These are phyloP conservation scores for Ophion slaviceki DNA, from an alignment of 2,888 invertebrate species.

Conservation along the genomic window DNA sequence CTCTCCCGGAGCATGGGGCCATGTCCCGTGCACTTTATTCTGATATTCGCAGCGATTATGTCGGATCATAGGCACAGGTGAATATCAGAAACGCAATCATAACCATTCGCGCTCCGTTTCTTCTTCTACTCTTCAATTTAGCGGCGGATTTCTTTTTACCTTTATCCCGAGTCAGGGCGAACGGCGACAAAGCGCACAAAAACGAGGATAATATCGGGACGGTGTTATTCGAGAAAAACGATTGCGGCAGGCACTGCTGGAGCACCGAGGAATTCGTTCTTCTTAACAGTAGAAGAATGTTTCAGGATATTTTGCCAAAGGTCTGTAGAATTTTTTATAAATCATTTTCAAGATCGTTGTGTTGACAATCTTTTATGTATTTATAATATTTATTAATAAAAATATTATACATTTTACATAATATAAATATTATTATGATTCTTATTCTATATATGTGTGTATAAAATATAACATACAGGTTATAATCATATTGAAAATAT, in stretches of 20 bases:
- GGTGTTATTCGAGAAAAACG: conserved; percentile 77
- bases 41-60: conserved; percentile 65
- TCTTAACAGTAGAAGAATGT: conserved; percentile 77
- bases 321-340: conserved; percentile 67
- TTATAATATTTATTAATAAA: not conserved
- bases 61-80: conserved; percentile 54
- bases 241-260: conserved; percentile 77
- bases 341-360: too few relatives aligned
- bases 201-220: conserved; percentile 76
- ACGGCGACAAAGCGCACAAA: conserved; percentile 64
- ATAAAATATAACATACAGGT: not conserved
- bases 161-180: conserved; percentile 59
- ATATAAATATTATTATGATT: not conserved
- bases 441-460: too few relatives aligned
- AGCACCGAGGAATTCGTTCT: conserved; percentile 76
- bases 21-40: conserved; percentile 69
- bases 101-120: not conserved
- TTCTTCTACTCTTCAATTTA: not conserved
- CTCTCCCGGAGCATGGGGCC: conserved; percentile 71
- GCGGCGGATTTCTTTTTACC: not conserved
- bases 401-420: not conserved
- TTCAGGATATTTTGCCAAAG: conserved; percentile 79
- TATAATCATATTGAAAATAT: not conserved
- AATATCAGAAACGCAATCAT: not conserved
- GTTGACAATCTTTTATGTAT: too few relatives aligned